A percentile compares a stretch with the other conserved stretches of the same genome.
phyloP scores from a whole-genome alignment of 2,888 invertebrate genomes.

The Poecilus cupreus region DNA sequence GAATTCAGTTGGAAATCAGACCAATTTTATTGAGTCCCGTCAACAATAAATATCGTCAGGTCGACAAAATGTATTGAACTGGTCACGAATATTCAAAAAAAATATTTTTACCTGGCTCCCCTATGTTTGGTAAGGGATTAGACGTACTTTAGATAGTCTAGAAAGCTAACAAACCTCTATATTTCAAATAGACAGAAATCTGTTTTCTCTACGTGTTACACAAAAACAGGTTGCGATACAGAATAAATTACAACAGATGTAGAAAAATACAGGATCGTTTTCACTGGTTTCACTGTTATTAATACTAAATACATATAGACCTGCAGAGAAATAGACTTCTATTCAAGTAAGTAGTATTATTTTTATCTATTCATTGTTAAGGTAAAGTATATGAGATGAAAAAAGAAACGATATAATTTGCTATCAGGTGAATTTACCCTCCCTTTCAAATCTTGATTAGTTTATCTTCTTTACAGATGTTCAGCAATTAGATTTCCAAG shows the following conservation, averaged over 20 bases:
- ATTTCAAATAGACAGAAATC: slow-evolving; percentile 47
- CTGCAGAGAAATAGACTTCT: neutral
- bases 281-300: too few relatives aligned
- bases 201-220: slow-evolving; percentile 41
- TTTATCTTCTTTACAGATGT: too few relatives aligned
- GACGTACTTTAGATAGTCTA: slow-evolving; percentile 7
- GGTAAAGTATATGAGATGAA: too few relatives aligned
- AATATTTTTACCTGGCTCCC: slow-evolving; percentile 38
- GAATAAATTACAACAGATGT: slow-evolving; percentile 40
- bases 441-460: too few relatives aligned
- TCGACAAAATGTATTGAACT: slow-evolving; percentile 31
- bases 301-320: too few relatives aligned
- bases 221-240: slow-evolving; percentile 38
- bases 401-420: too few relatives aligned
- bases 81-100: slow-evolving; percentile 44
- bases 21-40: slow-evolving; percentile 6
- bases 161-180: slow-evolving; percentile 41
- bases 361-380: too few relatives aligned
- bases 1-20: neutral
- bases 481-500: too few relatives aligned
- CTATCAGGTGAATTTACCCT: too few relatives aligned
- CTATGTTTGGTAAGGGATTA: slow-evolving; percentile 48
- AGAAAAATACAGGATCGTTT: neutral
- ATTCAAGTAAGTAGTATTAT: neutral
- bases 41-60: slow-evolving; percentile 16